These are phyloP conservation scores for Passer domesticus DNA, from an alignment of 2,113 vertebrate genomes.

Conservation along the genomic window DNA sequence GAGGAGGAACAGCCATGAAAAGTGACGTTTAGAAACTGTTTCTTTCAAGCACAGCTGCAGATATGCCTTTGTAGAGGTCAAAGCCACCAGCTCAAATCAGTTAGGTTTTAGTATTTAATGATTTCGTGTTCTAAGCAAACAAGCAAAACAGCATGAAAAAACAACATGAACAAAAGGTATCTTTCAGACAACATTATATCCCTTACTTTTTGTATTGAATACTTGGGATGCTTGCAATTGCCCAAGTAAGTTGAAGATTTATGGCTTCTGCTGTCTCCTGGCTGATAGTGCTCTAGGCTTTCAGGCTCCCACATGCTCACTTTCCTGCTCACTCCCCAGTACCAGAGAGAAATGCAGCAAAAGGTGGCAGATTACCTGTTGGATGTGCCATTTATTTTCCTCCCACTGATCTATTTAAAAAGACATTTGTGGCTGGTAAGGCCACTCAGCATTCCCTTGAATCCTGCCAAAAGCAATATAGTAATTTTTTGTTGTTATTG, in stretches of 20 bases:
- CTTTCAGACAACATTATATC: not conserved
- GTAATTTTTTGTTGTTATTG: not conserved
- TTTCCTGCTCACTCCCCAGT: not conserved
- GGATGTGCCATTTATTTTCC: not conserved
- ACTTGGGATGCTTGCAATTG: not conserved
- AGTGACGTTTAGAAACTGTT: not conserved
- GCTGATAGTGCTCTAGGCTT: not conserved
- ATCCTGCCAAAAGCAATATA: not conserved
- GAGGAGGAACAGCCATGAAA: not conserved
- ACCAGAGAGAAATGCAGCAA: not conserved
- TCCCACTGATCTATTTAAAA: not conserved
- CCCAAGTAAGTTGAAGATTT: not conserved
- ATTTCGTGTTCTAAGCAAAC: not conserved
- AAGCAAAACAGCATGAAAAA: not conserved
- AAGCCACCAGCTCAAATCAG: not conserved
- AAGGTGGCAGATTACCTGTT: not conserved
- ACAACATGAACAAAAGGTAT: not conserved
- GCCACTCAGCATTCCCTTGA: not conserved
- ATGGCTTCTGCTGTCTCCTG: not conserved
- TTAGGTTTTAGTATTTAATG: not conserved
- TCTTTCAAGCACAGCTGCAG: not conserved
- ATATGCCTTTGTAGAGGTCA: not conserved
- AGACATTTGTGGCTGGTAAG: not conserved
- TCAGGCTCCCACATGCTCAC: not conserved
- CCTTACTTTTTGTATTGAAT: not conserved